Evolutionary conservation across 92 coral and sea anemone genomes (phyloP).

Genomic region (Umimayanthus chanpuru): DNA sequence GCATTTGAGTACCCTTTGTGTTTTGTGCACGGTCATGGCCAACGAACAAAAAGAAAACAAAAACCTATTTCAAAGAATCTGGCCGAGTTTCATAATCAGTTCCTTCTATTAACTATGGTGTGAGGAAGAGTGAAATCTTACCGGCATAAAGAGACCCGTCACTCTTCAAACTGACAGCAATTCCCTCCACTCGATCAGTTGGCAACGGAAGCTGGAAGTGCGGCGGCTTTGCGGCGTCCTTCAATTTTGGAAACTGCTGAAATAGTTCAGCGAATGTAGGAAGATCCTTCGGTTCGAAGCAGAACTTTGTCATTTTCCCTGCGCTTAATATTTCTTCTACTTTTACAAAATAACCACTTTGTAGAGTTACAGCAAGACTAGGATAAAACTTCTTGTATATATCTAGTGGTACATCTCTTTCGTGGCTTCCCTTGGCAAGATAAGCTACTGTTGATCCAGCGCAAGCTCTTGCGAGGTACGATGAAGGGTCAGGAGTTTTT

Average conservation of each 20-base stretch:
- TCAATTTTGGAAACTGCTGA: slow-evolving; percentile 65
- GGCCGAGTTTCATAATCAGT: no score
- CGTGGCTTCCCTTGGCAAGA: slow-evolving; percentile 44
- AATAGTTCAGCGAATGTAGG: slow-evolving; percentile 63
- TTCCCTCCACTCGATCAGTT: slow-evolving; percentile 46
- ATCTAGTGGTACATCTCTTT: slow-evolving; percentile 43
- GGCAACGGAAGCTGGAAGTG: slow-evolving; percentile 50
- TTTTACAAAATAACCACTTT: slow-evolving; percentile 71
- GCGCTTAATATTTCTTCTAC: slow-evolving; percentile 30
- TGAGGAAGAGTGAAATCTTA: not conserved
- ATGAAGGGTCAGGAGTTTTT: slow-evolving; percentile 17
- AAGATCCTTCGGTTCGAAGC: slow-evolving; percentile 71
- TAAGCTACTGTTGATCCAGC: slow-evolving; percentile 54
- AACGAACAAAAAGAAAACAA: no score
- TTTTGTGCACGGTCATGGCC: no score
- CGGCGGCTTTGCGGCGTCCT: slow-evolving; percentile 51
- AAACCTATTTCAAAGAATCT: no score
- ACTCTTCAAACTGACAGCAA: slow-evolving; percentile 51
- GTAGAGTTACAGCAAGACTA: slow-evolving; percentile 48
- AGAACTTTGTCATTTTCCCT: slow-evolving; percentile 49
- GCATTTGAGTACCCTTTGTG: no score
- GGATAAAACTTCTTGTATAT: slow-evolving; percentile 44
- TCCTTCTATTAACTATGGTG: no score
- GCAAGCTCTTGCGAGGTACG: slow-evolving; percentile 35
- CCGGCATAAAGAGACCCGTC: slow-evolving; percentile 59